Percentiles rank a stretch among this genome's conserved stretches.
These are phyloP conservation scores for Blastobasis adustella DNA, from an alignment of 2,888 invertebrate genomes.

Conservation along the genomic window DNA sequence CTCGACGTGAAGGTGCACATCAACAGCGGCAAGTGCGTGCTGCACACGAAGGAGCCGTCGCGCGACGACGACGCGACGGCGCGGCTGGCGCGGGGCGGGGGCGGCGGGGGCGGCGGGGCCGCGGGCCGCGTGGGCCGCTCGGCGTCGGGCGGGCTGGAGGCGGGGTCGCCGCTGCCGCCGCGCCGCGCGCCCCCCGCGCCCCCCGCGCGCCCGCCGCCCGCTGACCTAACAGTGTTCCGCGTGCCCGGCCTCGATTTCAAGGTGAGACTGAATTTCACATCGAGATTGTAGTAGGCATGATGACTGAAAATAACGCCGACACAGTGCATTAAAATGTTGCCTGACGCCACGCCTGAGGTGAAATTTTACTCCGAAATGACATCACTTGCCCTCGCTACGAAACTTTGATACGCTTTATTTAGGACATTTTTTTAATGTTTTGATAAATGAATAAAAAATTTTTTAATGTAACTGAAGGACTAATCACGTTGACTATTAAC, in stretches of 20 bases:
- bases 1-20: slow-evolving; percentile 96
- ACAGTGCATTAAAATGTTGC: no score
- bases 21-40: slow-evolving; percentile 96
- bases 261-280: slow-evolving; percentile 43
- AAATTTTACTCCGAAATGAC: no score
- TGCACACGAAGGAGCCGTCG: slow-evolving; percentile 91
- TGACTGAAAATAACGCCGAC: no score
- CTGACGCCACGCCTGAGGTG: no score
- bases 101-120: slow-evolving; percentile 30
- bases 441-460: no score
- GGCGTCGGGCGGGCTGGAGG: slow-evolving; percentile 28
- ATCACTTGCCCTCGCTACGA: no score
- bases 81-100: slow-evolving; percentile 70
- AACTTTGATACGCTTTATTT: no score
- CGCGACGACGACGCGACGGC: slow-evolving; percentile 79
- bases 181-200: slow-evolving; percentile 38
- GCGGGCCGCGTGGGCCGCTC: slow-evolving; percentile 33
- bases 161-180: slow-evolving; percentile 26
- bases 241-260: slow-evolving; percentile 94
- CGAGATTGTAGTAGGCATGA: not conserved
- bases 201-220: slow-evolving; percentile 60
- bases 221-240: slow-evolving; percentile 90
- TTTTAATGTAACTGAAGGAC: no score
- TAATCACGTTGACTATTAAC: no score
- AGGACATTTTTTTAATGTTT: no score